These are phyloP conservation scores for Nothoprocta pentlandii DNA, from an alignment of 2,113 vertebrate species.

Conservation along the genomic window DNA sequence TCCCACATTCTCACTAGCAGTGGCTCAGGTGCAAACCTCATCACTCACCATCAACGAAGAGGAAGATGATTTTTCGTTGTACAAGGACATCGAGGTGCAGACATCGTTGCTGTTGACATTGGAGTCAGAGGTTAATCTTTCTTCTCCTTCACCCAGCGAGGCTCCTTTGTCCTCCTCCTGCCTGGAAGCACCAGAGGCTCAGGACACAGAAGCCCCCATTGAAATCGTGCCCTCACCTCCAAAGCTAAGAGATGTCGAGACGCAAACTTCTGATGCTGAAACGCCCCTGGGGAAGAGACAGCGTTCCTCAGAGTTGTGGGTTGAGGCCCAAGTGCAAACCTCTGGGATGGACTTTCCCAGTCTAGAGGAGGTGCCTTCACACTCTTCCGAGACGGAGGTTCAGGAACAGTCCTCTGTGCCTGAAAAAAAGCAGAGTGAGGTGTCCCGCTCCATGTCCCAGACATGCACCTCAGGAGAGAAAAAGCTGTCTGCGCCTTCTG, in stretches of 20 bases:
- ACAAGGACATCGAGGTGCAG: background rate
- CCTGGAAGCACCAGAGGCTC: accelerated
- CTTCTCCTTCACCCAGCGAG: background rate
- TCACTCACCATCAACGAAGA: background rate
- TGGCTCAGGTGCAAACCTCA: background rate
- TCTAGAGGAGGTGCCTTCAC: background rate
- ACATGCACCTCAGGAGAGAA: background rate
- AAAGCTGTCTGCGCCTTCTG: background rate
- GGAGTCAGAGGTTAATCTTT: background rate
- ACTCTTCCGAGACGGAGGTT: background rate
- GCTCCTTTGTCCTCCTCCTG: background rate
- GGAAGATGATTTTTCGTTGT: background rate
- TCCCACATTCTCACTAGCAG: background rate
- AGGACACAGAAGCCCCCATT: background rate
- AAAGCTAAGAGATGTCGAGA: background rate
- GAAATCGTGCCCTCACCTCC: background rate
- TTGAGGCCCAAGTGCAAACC: background rate
- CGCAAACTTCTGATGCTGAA: background rate
- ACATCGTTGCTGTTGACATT: background rate
- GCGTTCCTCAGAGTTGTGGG: background rate
- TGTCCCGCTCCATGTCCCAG: background rate
- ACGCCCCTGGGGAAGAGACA: background rate
- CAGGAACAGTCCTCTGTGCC: background rate
- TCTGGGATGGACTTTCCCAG: background rate
- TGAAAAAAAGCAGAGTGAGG: background rate